phyloP scores from a whole-genome alignment of 2,888 invertebrate genomes.

The Pristionchus japonicus region DNA sequence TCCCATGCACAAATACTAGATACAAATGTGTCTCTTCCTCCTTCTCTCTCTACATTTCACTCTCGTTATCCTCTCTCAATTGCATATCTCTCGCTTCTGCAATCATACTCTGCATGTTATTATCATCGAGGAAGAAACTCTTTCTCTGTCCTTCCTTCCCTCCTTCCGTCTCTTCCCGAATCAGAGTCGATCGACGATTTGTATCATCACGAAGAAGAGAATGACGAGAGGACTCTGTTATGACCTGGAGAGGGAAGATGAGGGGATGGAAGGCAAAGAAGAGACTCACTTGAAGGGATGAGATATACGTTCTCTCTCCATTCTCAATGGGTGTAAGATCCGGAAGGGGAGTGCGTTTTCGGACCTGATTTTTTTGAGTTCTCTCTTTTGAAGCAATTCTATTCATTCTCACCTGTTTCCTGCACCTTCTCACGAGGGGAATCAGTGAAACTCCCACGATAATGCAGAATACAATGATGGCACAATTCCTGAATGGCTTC shows the following conservation, averaged over 20 bases:
- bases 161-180: background rate
- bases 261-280: too few species aligned
- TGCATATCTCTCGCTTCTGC: constrained; percentile 34
- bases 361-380: background rate
- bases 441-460: too few species aligned
- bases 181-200: background rate
- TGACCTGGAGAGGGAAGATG: background rate
- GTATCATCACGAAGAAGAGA: constrained; percentile 17
- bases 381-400: too few species aligned
- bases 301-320: constrained; percentile 16
- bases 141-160: background rate
- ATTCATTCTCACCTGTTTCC: too few species aligned
- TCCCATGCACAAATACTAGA: background rate
- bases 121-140: constrained; percentile 37
- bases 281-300: background rate
- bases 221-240: background rate
- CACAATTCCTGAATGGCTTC: background rate
- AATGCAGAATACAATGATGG: too few species aligned
- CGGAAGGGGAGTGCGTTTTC: constrained; percentile 6
- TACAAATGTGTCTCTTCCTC: background rate
- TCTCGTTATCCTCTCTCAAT: constrained; percentile 20
- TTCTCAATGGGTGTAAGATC: constrained; percentile 36
- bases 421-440: too few species aligned
- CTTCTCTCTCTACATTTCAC: background rate
- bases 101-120: constrained; percentile 37